These are phyloP conservation scores for Brevipalpus yothersi DNA, from an alignment of 1,140 invertebrate species.

Conservation along the genomic window DNA sequence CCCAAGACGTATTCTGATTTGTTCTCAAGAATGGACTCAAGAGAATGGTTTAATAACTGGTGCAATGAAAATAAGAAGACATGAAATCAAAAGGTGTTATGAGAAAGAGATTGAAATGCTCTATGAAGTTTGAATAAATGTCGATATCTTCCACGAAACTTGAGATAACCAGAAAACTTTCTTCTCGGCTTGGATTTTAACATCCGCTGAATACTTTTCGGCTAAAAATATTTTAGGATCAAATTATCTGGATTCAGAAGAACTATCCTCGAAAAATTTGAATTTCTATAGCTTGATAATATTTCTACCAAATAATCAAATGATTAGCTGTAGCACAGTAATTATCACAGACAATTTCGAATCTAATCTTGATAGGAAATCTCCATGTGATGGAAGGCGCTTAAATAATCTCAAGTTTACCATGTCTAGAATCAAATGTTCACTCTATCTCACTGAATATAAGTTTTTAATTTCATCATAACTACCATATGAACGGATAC, in stretches of 20 bases:
- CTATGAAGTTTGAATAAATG: conserved; percentile 24
- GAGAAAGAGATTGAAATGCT: conserved; percentile 15
- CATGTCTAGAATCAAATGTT: no score
- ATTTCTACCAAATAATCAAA: background rate
- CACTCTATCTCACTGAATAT: no score
- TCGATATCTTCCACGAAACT: conserved; percentile 87
- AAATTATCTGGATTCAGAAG: conserved; percentile 37
- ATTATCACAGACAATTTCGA: no score
- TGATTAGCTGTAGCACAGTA: background rate
- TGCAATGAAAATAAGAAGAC: conserved; percentile 63
- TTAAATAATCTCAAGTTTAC: no score
- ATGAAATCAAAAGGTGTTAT: conserved; percentile 78
- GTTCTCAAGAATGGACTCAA: conserved; percentile 24
- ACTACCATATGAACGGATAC: no score
- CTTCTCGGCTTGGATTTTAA: conserved; percentile 69
- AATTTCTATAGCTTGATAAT: conserved; percentile 30
- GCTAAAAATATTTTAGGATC: no score
- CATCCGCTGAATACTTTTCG: conserved; percentile 39
- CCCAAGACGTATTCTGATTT: conserved; percentile 21
- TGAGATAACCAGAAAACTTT: conserved; percentile 57
- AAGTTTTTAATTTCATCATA: no score
- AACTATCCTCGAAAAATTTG: conserved; percentile 16
- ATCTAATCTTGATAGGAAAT: no score
- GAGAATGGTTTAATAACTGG: conserved; percentile 28
- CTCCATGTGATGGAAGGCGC: no score